These are phyloP conservation scores for Nasalis larvatus DNA, from an alignment of 2,113 vertebrate genomes.

Conservation along the genomic window DNA sequence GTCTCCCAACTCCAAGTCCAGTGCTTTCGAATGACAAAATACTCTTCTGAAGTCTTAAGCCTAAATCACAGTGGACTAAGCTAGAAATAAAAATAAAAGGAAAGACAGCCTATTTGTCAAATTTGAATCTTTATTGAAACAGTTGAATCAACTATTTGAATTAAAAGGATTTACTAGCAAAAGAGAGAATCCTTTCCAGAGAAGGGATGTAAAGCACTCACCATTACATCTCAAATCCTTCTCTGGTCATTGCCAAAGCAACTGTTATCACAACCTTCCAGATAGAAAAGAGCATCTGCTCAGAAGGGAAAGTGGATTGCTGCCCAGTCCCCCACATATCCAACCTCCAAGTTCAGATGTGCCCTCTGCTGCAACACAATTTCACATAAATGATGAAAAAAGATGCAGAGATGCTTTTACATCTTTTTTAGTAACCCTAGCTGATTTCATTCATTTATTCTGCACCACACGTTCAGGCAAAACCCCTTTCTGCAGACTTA, in stretches of 20 bases:
- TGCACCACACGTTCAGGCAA: not conserved
- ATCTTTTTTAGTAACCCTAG: not conserved
- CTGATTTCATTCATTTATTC: not conserved
- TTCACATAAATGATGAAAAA: not conserved
- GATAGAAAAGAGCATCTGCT: not conserved
- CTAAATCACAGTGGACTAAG: not conserved
- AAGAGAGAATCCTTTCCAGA: not conserved
- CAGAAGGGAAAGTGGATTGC: not conserved
- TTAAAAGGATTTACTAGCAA: not conserved
- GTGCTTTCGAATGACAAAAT: not conserved
- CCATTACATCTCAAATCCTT: not conserved
- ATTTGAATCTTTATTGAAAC: not conserved
- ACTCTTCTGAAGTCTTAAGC: not conserved
- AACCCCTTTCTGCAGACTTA: not conserved
- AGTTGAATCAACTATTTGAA: not conserved
- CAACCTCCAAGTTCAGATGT: not conserved
- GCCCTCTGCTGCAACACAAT: not conserved
- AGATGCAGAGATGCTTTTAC: not conserved
- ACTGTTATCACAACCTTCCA: not conserved
- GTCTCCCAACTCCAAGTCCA: not conserved
- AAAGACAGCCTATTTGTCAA: not conserved
- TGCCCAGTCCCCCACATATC: not conserved
- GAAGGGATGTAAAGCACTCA: not conserved
- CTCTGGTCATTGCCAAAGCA: not conserved
- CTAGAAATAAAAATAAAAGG: not conserved